A percentile compares a stretch with the other conserved stretches of the same genome.
Evolutionary conservation across 2,888 invertebrate species (phyloP).

Genomic region (Ephialtes manifestator): DNA sequence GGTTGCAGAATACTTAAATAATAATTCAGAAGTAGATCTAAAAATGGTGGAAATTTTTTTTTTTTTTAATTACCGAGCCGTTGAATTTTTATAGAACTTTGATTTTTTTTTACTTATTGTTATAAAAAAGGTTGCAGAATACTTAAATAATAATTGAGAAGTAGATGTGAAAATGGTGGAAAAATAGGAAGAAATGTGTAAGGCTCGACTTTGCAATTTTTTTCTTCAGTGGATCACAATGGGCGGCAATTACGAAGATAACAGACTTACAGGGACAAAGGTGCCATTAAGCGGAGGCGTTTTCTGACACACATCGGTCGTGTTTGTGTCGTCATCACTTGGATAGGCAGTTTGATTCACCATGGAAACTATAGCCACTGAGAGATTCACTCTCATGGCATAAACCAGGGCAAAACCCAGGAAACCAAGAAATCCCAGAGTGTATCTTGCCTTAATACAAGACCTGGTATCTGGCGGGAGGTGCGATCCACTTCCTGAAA

Average conservation of each 20-base stretch:
- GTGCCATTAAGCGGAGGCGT: constrained; percentile 83
- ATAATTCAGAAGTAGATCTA: too few relatives aligned
- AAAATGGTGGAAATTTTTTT: too few relatives aligned
- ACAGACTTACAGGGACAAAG: constrained; percentile 78
- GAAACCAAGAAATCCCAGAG: constrained; percentile 94
- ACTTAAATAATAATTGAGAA: too few relatives aligned
- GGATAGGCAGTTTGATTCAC: constrained; percentile 91
- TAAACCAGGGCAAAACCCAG: constrained; percentile 96
- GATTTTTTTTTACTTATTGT: too few relatives aligned
- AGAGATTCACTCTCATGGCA: constrained; percentile 96
- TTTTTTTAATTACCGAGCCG: too few relatives aligned
- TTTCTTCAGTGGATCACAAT: background rate
- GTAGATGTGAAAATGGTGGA: too few relatives aligned
- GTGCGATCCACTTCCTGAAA: constrained; percentile 73
- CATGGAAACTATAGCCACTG: constrained; percentile 98
- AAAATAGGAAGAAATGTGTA: too few relatives aligned
- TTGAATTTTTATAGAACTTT: too few relatives aligned
- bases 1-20: too few relatives aligned
- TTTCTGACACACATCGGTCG: constrained; percentile 89
- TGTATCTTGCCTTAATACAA: constrained; percentile 91
- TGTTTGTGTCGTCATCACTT: constrained; percentile 87
- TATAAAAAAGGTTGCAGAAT: too few relatives aligned
- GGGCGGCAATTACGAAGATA: background rate
- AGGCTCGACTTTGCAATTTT: background rate
- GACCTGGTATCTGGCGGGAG: constrained; percentile 87